Evolutionary conservation across 2,113 vertebrate species (phyloP), one percentile per base, ranked within the genome.

Genomic region (cat (Felis catus)): DNA sequence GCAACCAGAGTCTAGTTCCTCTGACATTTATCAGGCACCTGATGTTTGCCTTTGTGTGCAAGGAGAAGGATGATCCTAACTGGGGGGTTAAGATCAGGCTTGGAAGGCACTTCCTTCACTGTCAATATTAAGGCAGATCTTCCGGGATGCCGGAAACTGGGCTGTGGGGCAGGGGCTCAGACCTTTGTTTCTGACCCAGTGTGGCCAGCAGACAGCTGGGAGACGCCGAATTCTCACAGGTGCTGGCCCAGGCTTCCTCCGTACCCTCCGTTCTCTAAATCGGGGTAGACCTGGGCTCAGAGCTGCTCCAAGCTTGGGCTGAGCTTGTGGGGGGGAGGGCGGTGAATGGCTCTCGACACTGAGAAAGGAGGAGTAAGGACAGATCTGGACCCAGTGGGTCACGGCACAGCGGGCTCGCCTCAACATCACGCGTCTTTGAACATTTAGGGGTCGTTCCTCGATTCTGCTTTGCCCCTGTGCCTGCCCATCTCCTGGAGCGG

Each of bases 251-350:
- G 45, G 27, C 4, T 45, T 81, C 13, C 73, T 41, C 13, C 16
- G n/a, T 33, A 39, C 7, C 55, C 14, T 36, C 19, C 4, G 21
- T 13, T 84, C 45, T 58, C 53, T 36, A 36, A 12, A 61, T 80
- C 13, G 21, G 36, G 48, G 53, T 29, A 31, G 58, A 70, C 8
- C 1, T 36, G 66, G 89, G 74, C 79, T 79, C 27, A 36, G 79
- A 55, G 55, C 41, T 74, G 39, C 23, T 19, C 45, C 27, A 10
- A 21, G 29, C 48, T 18, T 33, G 13, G 36, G 55, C 36, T 74
- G 31, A 80, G 27, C 23, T 19, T 39, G 4, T 5, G 11, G n/a
- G 61, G 7, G 7, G 7, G 0, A 8, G 8, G 45, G 45, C 1
- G 3, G 33, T 11, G 53, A 65, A 36, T 13, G 39, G 25, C 25